Evolutionary conservation across 2,888 invertebrate genomes (phyloP).

Genomic region (Bhutanitis thaidina): DNA sequence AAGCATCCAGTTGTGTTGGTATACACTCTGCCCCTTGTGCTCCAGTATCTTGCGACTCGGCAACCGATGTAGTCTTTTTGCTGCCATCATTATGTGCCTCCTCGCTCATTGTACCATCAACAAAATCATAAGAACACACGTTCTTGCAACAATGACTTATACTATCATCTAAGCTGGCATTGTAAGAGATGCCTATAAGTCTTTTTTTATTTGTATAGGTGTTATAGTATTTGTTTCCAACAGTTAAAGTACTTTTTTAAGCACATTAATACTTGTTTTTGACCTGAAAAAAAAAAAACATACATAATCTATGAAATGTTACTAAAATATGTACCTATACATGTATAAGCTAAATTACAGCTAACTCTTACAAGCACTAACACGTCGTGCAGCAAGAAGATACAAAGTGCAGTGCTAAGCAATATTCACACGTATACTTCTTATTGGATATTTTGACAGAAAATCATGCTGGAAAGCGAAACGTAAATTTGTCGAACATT

Average conservation of each 20-base stretch:
- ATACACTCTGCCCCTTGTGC: slow-evolving; percentile 31
- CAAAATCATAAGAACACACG: slow-evolving; percentile 43
- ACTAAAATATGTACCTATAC: neutral
- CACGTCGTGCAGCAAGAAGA: neutral
- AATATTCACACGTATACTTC: slow-evolving; percentile 31
- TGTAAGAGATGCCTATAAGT: slow-evolving; percentile 34
- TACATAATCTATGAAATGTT: too few relatives aligned
- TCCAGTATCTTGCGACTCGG: slow-evolving; percentile 31
- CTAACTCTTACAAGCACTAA: slow-evolving; percentile 4
- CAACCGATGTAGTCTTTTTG: slow-evolving; percentile 44
- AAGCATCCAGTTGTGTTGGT: slow-evolving; percentile 38
- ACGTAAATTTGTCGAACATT: slow-evolving; percentile 36
- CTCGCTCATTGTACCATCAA: slow-evolving; percentile 69
- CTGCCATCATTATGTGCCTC: slow-evolving; percentile 63
- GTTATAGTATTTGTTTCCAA: slow-evolving; percentile 23
- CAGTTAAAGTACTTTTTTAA: slow-evolving; percentile 3
- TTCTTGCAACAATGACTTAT: slow-evolving; percentile 22
- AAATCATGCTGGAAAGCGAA: slow-evolving; percentile 21
- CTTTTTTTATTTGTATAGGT: slow-evolving; percentile 41
- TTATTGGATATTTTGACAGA: slow-evolving; percentile 35
- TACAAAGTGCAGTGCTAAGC: slow-evolving; percentile 29
- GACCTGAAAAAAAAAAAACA: slow-evolving; percentile 24
- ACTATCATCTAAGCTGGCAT: slow-evolving; percentile 49
- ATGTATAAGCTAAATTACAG: neutral
- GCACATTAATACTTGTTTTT: neutral